Evolutionary conservation across 64 coral and sea anemone species (phyloP).

Genomic region (Pocillopora damicornis): DNA sequence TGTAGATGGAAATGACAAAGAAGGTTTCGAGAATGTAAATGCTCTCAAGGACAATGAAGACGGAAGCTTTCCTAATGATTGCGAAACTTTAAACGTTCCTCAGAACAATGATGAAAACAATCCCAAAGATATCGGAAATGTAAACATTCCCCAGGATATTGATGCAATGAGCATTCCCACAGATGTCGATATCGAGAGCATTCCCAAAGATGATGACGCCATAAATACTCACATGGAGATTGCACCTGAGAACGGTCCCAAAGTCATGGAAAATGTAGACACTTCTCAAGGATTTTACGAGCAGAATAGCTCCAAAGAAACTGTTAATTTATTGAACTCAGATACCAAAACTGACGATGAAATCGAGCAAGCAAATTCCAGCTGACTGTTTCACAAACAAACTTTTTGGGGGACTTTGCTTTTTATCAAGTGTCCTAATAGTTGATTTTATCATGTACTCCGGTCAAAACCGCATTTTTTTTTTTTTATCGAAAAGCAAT

Average conservation of each 20-base stretch:
- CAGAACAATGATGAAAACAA: background rate
- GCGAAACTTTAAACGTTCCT: background rate
- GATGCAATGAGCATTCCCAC: background rate
- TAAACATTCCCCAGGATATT: background rate
- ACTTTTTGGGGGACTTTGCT: background rate
- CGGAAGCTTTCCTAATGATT: background rate
- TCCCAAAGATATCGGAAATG: background rate
- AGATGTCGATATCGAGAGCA: background rate
- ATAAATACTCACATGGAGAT: background rate
- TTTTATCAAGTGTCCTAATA: background rate
- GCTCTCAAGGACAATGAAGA: background rate
- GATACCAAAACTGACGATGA: background rate
- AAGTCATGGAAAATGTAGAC: background rate
- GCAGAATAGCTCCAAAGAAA: background rate
- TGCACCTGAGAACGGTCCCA: background rate
- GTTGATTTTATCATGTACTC: background rate
- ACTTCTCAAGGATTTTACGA: background rate
- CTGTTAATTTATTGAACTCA: constrained; percentile 1
- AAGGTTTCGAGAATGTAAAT: background rate
- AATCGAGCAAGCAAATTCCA: background rate
- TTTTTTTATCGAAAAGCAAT: background rate
- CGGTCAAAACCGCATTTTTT: background rate
- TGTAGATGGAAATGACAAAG: constrained; percentile 14
- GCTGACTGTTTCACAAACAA: constrained; percentile 1
- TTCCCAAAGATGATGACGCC: background rate